Evolutionary conservation across 2,888 invertebrate genomes (phyloP).

Genomic region (Philhelius pedissequus): DNA sequence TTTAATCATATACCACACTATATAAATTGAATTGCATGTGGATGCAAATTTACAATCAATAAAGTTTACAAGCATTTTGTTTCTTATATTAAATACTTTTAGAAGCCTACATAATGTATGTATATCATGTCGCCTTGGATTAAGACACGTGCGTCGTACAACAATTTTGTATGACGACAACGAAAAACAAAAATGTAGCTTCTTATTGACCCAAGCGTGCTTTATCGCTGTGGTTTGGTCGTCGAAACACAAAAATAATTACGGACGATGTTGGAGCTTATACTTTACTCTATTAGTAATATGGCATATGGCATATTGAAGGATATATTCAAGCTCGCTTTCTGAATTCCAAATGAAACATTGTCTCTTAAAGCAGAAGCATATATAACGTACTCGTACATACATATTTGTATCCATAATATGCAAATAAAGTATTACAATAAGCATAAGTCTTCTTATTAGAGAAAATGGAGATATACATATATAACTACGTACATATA

Average conservation of each 20-base stretch:
- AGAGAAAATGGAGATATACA: background rate
- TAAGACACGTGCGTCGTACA: too few species aligned
- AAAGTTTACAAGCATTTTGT: too few species aligned
- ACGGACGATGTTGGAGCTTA: background rate
- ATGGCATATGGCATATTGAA: conserved; percentile 23
- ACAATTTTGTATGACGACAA: too few species aligned
- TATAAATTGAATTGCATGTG: too few species aligned
- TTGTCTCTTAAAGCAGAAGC: conserved; percentile 5
- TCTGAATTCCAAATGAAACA: conserved; percentile 54
- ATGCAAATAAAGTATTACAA: conserved; percentile 51
- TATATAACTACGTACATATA: too few species aligned
- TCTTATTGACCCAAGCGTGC: background rate
- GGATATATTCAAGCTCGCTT: conserved; percentile 15
- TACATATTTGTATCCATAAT: background rate
- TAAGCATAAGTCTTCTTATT: conserved; percentile 49
- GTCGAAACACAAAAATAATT: conserved; percentile 6
- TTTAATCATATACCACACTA: too few species aligned
- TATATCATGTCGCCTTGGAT: too few species aligned
- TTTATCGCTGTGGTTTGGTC: background rate
- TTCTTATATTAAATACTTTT: too few species aligned
- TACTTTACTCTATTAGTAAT: background rate
- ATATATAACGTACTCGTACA: background rate
- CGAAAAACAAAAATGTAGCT: background rate
- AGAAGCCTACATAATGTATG: too few species aligned
- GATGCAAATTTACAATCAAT: too few species aligned